Evolutionary conservation across 1,140 invertebrate species (phyloP).

Genomic region (Leucophenga varia): DNA sequence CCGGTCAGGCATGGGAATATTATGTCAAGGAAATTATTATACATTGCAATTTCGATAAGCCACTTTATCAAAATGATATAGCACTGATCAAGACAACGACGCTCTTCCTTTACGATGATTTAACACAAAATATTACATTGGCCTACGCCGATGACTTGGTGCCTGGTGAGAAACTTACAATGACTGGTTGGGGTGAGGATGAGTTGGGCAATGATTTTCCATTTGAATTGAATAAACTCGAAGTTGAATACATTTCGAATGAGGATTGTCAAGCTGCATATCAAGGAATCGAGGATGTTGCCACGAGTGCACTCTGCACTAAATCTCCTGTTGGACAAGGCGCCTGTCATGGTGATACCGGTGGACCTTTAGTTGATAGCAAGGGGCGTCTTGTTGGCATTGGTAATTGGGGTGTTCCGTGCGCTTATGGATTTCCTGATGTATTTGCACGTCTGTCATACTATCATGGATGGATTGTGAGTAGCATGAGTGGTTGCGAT

Average conservation of each 20-base stretch:
- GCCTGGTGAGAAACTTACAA: constrained; percentile 42
- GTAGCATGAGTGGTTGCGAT: constrained; percentile 34
- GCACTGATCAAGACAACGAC: constrained; percentile 56
- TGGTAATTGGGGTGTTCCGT: constrained; percentile 61
- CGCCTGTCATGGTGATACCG: constrained; percentile 41
- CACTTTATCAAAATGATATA: constrained; percentile 58
- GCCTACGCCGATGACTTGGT: constrained; percentile 25
- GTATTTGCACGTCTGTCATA: constrained; percentile 56
- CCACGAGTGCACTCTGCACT: constrained; percentile 61
- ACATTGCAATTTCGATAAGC: constrained; percentile 48
- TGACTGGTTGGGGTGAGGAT: constrained; percentile 61
- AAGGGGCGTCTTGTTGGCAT: constrained; percentile 39
- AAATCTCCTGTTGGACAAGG: constrained; percentile 60
- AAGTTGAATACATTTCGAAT: constrained; percentile 30
- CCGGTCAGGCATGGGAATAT: constrained; percentile 28
- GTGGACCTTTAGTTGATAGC: constrained; percentile 37
- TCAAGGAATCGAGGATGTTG: constrained; percentile 20
- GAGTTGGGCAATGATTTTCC: constrained; percentile 12
- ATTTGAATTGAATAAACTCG: constrained; percentile 31
- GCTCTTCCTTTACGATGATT: constrained; percentile 56
- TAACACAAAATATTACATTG: constrained; percentile 56
- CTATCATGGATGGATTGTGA: constrained; percentile 47
- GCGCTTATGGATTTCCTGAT: constrained; percentile 59
- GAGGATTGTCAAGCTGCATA: constrained; percentile 26
- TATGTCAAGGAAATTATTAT: constrained; percentile 28